These are phyloP conservation scores for Cricetomys ansorgei DNA, from an alignment of 2,113 vertebrate species.

Conservation along the genomic window DNA sequence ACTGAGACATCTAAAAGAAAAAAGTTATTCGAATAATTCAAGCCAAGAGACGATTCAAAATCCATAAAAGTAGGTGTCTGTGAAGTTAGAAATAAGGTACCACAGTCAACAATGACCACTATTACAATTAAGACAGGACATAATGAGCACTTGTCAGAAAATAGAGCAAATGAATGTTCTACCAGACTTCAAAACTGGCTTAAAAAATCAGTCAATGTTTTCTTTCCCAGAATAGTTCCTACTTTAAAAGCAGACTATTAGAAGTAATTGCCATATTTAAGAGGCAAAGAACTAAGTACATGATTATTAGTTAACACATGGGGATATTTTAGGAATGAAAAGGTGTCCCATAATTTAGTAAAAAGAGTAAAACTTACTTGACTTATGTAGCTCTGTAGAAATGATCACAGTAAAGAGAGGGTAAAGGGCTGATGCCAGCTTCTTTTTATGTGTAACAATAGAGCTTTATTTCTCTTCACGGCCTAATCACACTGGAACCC, in stretches of 20 bases:
- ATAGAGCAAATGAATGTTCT: neutral
- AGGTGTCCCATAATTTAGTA: neutral
- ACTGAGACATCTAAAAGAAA: neutral
- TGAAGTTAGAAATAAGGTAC: neutral
- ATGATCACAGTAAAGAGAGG: neutral
- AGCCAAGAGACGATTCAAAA: neutral
- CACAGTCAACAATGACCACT: neutral
- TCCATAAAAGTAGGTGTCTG: neutral
- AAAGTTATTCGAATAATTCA: neutral
- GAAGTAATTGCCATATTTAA: conserved; percentile 28
- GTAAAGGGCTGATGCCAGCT: neutral
- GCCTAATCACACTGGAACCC: no score
- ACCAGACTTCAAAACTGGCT: neutral
- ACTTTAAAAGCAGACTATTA: conserved; percentile 33
- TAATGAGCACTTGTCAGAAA: neutral
- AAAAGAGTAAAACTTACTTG: neutral
- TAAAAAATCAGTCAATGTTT: conserved; percentile 8
- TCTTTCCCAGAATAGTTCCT: neutral
- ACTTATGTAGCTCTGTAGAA: neutral
- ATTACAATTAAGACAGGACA: neutral
- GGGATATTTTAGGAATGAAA: conserved; percentile 37
- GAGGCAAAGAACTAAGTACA: neutral
- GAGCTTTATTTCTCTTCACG: neutral
- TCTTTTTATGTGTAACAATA: neutral
- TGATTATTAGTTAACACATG: neutral